Conservation (phyloP, 2,797 vertebrate genomes). For the Crenichthys baileyi region DNA sequence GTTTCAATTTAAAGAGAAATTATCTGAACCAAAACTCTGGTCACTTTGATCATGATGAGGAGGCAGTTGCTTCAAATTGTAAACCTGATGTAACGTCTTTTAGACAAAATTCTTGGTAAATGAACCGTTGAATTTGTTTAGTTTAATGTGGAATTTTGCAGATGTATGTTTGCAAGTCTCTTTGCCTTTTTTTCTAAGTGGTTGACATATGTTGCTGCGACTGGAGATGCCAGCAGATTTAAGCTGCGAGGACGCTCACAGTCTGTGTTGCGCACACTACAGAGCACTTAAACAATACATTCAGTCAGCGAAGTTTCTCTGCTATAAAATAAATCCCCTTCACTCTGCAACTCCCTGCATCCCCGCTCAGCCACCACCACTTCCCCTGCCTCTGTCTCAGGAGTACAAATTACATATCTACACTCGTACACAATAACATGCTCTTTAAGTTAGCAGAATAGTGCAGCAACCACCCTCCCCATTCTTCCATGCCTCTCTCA, state of each 20-base stretch:
- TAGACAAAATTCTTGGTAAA: neutral
- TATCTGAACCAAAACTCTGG: neutral
- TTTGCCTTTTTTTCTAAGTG: conserved; percentile 9
- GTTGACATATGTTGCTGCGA: conserved; percentile 28
- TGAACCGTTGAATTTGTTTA: neutral
- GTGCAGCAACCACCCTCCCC: conserved; percentile 37
- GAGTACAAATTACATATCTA: conserved; percentile 3
- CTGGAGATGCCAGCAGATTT: conserved; percentile 62
- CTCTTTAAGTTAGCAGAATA: conserved; percentile 70
- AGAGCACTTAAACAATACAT: conserved; percentile 68
- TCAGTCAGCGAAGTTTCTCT: conserved; percentile 71
- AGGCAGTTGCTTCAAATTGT: neutral
- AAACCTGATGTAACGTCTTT: neutral
- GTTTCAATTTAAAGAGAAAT: neutral
- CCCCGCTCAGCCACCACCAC: conserved; percentile 40
- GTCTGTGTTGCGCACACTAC: conserved; percentile 65
- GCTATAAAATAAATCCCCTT: conserved; percentile 71
- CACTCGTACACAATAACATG: conserved; percentile 53
- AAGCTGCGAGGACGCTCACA: conserved; percentile 50
- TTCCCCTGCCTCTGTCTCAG: conserved; percentile 10
- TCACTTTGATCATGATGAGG: neutral
- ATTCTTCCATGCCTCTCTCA: conserved; percentile 37
- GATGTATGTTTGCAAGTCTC: neutral
- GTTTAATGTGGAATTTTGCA: neutral
- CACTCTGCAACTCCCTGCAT: conserved; percentile 54